Base-by-base conservation (phyloP, 2,113 vertebrate species). In the Halichoerus grypus region DNA sequence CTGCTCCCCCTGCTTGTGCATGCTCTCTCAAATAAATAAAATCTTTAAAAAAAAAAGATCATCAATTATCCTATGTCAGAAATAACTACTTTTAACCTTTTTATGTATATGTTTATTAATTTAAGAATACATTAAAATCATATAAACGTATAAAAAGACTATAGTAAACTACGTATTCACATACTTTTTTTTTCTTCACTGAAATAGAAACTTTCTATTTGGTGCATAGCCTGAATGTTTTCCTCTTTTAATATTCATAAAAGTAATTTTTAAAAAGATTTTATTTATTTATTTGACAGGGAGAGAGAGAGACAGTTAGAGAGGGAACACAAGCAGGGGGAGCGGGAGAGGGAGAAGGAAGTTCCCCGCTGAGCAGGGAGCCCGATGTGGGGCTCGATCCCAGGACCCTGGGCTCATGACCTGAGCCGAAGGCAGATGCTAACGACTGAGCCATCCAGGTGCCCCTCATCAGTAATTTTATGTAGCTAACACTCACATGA, bases 91-190 rank as follows among this genome's bases (percentile, higher is more conserved):
- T 21, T 31, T 69, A 65, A 61, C 65, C 83, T 83, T 93, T 71
- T 90, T 49, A 33, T 88, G 22, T 79, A 18, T 72, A 21, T 85
- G 49, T 82, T 69, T 88, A 83, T 88, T 85, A 89, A 89, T 24
- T 63, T 85, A 26, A 74, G 86, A 83, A 67, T 79, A 77, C 24
- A 33, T 89, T 31, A 61, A 85, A 81, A 76, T 72, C 81, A 91
- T 36, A 36, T 83, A 67, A 85, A 92, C 69, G 7, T 42, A 39
- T 89, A 82, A 49, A 71, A 94, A 88, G 33, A 46, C 31, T 82
- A 59, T 7, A 91, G 49, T 79, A 79, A 97, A 79, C 61, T 95
- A 55, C 80, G 16, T 86, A 81, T 86, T 79, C 11, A 57, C 71
- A 51, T 36, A 36, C 36, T 36, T 7, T 72, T 42, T 42, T 74